phyloP scores from a whole-genome alignment of 1,140 invertebrate species.

The Calycopis cecrops region DNA sequence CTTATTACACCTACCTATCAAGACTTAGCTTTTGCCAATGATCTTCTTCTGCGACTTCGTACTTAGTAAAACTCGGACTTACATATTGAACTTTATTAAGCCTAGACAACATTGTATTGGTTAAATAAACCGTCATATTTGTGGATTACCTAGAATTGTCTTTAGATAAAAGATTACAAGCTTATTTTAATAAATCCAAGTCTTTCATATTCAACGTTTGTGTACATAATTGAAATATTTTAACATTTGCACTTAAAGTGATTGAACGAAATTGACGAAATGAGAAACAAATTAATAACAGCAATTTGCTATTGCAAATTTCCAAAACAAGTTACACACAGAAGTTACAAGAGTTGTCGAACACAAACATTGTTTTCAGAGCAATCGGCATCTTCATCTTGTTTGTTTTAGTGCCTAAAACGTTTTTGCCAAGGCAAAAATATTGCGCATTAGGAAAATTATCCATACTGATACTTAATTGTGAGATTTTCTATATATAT shows the following conservation, averaged over 20 bases:
- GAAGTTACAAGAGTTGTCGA: too few species aligned
- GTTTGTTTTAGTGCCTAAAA: too few species aligned
- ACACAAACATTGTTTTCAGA: too few species aligned
- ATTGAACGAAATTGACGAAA: too few species aligned
- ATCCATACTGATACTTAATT: too few species aligned
- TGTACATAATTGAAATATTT: not conserved
- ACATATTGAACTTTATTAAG: conserved; percentile 48
- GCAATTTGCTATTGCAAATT: too few species aligned
- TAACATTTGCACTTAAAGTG: not conserved
- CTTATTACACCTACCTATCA: conserved; percentile 39
- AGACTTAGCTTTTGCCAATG: conserved; percentile 52
- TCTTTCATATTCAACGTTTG: not conserved
- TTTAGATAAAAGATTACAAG: not conserved
- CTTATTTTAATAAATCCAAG: not conserved
- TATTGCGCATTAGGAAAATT: too few species aligned
- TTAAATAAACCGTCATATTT: conserved; percentile 56
- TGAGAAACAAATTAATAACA: too few species aligned
- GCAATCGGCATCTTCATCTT: too few species aligned
- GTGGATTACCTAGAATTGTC: not conserved
- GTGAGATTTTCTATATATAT: too few species aligned
- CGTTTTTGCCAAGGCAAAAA: too few species aligned
- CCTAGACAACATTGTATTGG: conserved; percentile 55
- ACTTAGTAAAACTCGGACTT: conserved; percentile 25
- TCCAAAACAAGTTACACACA: too few species aligned
- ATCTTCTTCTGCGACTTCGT: conserved; percentile 34